Base-by-base conservation (phyloP, 2,888 invertebrate genomes). In the Caenorhabditis panamensis region DNA sequence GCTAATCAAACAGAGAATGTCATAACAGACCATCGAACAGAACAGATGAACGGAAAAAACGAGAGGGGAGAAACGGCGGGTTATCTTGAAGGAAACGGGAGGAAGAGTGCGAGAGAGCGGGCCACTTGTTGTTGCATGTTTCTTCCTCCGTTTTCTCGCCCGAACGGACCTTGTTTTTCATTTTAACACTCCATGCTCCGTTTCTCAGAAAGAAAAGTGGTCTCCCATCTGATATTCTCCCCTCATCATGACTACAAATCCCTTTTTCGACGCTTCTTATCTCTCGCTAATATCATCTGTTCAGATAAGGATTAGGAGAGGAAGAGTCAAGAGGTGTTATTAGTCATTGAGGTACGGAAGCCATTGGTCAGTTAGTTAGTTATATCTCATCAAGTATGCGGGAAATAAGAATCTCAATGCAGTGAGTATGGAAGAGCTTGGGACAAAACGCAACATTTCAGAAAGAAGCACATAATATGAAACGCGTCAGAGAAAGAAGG, bases 251-350 rank as follows among this genome's bases (percentile, higher is more conserved):
- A 61, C 59, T 54, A 24, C 51, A 66, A 67, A 75, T 75, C 75
- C 75, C 36, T 31, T 24, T 63, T 54, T 62, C 71, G 54, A 47
- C 63, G 41, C 37, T 54, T 64, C 18, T 24, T 18, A 24, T 56
- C 26, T 47, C 5, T 2, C 13, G 11, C 13, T 56, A 37, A 53
- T 54, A 62, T 64, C 62, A 56, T 31, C 28, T 31, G 54, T 64
- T 58, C 47, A 49, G 72, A 72, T 72, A 63, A 72, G 44, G 66
- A 61, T 75, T 61, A 59, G 56, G 41, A 53, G 44, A 59, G 53
- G 66, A 66, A 66, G 59, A 58, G 53, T 66, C 53, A 59, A 64
- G 31, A 18, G 20, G 22, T 36, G 26, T 49, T 72, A 59, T 75
- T 66, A 75, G 59, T 61, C 51, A 61, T 61, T 8, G 28, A 37